These are phyloP conservation scores for Paramisgurnus dabryanus DNA, from an alignment of 2,113 vertebrate species.

Conservation along the genomic window DNA sequence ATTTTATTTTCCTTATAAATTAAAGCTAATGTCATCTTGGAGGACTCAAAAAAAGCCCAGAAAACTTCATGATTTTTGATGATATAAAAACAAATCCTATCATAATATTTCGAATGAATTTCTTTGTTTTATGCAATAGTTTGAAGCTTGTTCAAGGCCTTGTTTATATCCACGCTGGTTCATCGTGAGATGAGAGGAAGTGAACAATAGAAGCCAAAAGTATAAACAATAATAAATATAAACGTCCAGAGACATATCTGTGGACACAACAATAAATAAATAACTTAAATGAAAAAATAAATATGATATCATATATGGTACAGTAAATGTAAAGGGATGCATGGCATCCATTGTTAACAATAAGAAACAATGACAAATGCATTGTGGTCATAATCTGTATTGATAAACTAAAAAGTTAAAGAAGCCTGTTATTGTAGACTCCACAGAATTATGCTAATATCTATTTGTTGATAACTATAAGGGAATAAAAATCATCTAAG, in stretches of 20 bases:
- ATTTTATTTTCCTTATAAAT: conserved; percentile 39
- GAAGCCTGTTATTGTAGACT: neutral
- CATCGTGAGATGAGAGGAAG: conserved; percentile 12
- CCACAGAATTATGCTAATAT: neutral
- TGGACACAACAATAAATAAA: conserved; percentile 82
- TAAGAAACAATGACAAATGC: conserved; percentile 44
- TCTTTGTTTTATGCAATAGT: conserved; percentile 1
- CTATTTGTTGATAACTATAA: neutral
- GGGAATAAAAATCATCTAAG: neutral
- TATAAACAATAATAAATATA: conserved; percentile 77
- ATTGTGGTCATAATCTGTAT: conserved; percentile 32
- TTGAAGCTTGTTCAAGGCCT: conserved; percentile 18
- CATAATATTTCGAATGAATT: conserved; percentile 1
- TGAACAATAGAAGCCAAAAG: conserved; percentile 56
- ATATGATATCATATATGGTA: conserved; percentile 77
- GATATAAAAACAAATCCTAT: neutral
- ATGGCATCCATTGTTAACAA: conserved; percentile 76
- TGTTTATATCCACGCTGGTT: conserved; percentile 9
- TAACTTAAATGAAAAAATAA: conserved; percentile 82
- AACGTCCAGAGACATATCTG: conserved; percentile 71
- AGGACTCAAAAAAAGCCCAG: conserved; percentile 4
- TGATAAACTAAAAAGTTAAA: conserved; percentile 15
- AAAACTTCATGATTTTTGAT: neutral
- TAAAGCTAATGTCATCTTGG: neutral
- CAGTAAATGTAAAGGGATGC: conserved; percentile 79